phyloP scores from a whole-genome alignment of 2,888 invertebrate genomes.

The Eledone cirrhosa region DNA sequence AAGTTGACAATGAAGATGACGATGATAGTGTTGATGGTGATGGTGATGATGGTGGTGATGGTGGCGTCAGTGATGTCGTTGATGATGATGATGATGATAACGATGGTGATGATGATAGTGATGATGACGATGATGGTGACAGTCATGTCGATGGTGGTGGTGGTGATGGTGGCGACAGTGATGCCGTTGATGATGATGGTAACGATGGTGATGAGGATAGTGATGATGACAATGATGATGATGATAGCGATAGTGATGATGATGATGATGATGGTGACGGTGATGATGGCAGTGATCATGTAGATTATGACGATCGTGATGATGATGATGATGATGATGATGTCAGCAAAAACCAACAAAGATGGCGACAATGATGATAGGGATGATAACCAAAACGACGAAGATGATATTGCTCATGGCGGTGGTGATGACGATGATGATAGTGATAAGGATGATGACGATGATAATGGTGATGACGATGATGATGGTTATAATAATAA shows the following conservation, averaged over 20 bases:
- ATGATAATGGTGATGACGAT: neutral
- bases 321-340: neutral
- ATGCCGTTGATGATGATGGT: too few relatives aligned
- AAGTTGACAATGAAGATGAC: too few relatives aligned
- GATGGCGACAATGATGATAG: neutral
- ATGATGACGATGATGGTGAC: neutral
- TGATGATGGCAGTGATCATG: neutral
- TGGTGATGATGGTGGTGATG: neutral
- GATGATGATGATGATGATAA: constrained; percentile 2
- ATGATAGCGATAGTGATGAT: neutral
- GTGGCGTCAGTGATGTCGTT: neutral
- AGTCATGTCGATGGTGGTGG: neutral
- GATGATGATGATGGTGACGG: neutral
- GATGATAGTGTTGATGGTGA: too few relatives aligned
- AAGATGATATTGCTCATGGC: too few relatives aligned
- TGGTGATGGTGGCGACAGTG: neutral
- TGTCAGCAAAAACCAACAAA: neutral
- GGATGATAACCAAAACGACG: neutral
- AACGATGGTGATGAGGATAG: neutral
- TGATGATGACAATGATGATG: neutral
- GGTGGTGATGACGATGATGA: too few relatives aligned
- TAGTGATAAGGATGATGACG: neutral
- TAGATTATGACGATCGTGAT: neutral
- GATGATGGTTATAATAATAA: neutral
- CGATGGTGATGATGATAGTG: neutral